Evolutionary conservation across 37 sponge, comb jelly and placozoan species (phyloP).

Genomic region (Cladorhizidae sp.): DNA sequence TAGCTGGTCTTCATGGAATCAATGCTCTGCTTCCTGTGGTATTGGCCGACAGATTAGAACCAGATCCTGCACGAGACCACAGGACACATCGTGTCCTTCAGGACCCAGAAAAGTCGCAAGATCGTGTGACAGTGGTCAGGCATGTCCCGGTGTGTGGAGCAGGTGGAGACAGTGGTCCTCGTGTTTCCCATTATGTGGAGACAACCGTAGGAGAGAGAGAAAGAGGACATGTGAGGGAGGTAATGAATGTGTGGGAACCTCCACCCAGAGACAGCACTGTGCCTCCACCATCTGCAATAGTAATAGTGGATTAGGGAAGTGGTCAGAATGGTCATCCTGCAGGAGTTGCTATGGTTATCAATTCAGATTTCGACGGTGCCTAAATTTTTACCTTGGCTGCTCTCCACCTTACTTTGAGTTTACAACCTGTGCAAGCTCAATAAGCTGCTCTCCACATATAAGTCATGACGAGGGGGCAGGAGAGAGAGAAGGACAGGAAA

Average conservation of each 20-base stretch:
- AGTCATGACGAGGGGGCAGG: too few species aligned
- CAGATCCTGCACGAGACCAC: constrained; percentile 42
- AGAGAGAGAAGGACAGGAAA: too few species aligned
- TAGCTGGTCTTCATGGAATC: constrained; percentile 46
- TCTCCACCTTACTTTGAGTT: neutral
- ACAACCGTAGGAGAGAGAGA: neutral
- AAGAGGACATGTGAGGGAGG: neutral
- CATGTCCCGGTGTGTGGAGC: neutral
- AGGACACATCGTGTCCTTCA: neutral
- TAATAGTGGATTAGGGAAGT: constrained; percentile 19
- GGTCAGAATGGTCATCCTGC: constrained; percentile 51
- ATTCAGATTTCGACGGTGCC: constrained; percentile 35
- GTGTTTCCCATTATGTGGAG: constrained; percentile 5
- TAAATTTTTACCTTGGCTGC: neutral
- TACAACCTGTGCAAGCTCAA: neutral
- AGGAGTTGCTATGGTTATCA: constrained; percentile 27
- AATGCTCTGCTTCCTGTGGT: constrained; percentile 73
- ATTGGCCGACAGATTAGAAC: constrained; percentile 50
- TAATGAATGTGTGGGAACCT: neutral
- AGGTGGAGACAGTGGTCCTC: neutral
- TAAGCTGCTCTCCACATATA: too few species aligned
- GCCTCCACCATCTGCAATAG: neutral
- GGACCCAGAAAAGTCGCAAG: neutral
- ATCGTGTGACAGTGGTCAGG: neutral
- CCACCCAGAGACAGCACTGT: neutral